phyloP scores from a whole-genome alignment of 2,888 invertebrate species.

The Hydroisotoma schaefferi region DNA sequence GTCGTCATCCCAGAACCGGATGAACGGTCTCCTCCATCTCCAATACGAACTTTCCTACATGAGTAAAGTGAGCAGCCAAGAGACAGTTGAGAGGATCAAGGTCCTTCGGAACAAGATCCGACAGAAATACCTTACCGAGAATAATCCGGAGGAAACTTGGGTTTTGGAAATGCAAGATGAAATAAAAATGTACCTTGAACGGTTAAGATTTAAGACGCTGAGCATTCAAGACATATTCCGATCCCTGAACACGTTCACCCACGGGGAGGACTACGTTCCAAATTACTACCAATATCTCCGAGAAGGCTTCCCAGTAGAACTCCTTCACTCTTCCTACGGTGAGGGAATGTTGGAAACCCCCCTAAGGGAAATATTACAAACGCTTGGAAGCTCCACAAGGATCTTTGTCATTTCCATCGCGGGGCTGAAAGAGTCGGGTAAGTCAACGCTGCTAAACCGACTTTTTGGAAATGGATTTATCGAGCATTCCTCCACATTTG shows the following conservation, averaged over 20 bases:
- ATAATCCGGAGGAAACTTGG: not conserved
- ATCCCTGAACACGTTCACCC: not conserved
- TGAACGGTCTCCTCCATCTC: not conserved
- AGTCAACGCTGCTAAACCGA: slow-evolving; percentile 30
- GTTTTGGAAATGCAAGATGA: slow-evolving; percentile 2
- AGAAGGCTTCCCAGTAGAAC: slow-evolving; percentile 1
- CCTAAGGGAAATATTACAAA: not conserved
- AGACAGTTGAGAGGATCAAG: not conserved
- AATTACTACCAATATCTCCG: not conserved
- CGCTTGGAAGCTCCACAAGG: not conserved
- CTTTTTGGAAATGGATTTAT: slow-evolving; percentile 25
- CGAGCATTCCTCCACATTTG: slow-evolving; percentile 5
- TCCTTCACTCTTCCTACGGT: not conserved
- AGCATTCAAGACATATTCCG: slow-evolving; percentile 6
- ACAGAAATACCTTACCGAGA: not conserved
- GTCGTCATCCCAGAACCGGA: not conserved
- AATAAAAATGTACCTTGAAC: not conserved
- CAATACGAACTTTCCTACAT: slow-evolving; percentile 2
- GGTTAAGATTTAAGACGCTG: not conserved
- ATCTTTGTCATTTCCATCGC: slow-evolving; percentile 19
- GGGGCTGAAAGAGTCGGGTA: slow-evolving; percentile 26
- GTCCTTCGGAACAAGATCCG: not conserved
- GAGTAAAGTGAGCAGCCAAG: not conserved
- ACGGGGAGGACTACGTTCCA: not conserved
- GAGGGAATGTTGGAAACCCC: not conserved